phyloP scores from a whole-genome alignment of 2,888 invertebrate species.

The Synergus japonicus region DNA sequence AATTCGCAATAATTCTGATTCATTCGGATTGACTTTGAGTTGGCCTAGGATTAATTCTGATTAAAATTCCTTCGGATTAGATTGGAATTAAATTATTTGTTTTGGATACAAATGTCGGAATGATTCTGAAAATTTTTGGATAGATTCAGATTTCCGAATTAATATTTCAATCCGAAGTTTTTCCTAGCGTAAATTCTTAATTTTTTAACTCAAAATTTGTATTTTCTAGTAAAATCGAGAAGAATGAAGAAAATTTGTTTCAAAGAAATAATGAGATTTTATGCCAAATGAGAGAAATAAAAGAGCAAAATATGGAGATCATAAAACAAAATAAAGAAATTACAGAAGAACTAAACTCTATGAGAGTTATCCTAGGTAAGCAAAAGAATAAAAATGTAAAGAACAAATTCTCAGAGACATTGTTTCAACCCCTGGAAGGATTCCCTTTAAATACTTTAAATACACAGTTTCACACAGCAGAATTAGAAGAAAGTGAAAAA shows the following conservation, averaged over 20 bases:
- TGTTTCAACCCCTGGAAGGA: background rate
- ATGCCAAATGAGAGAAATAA: background rate
- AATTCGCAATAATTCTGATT: too few species aligned
- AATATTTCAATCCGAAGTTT: too few species aligned
- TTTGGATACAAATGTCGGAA: too few species aligned
- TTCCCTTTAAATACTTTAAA: background rate
- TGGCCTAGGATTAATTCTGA: too few species aligned
- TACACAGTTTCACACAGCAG: background rate
- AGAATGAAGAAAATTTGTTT: too few species aligned
- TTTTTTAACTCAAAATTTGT: background rate
- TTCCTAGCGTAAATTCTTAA: background rate
- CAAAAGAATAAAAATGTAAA: background rate
- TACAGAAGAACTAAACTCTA: background rate
- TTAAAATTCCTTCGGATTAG: too few species aligned
- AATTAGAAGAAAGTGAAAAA: background rate
- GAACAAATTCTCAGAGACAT: background rate
- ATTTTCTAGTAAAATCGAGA: background rate
- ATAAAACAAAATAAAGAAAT: too few species aligned
- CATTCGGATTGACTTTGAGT: too few species aligned
- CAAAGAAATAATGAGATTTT: background rate
- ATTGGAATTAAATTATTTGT: too few species aligned
- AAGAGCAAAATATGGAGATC: background rate
- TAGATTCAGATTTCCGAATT: too few species aligned
- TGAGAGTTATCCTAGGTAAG: background rate
- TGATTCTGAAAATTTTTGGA: too few species aligned